Percentiles rank a stretch among this genome's conserved stretches.
phyloP scores from a whole-genome alignment of 2,888 invertebrate species.

The Drosophila dives region DNA sequence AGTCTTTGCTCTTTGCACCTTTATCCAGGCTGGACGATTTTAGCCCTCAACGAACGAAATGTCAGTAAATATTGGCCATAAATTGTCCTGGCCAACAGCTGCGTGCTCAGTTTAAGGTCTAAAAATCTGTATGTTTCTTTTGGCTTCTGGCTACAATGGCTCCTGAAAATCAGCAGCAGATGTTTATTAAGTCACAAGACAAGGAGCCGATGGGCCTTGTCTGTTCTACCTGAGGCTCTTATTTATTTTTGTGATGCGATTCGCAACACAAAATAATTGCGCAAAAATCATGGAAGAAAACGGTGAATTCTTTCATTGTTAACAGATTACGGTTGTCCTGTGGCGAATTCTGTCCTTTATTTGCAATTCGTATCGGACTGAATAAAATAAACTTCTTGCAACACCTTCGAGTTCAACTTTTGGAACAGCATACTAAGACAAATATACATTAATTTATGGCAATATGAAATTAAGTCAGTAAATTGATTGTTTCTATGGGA shows the following conservation, averaged over 20 bases:
- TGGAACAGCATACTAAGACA: background rate
- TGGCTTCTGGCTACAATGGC: background rate
- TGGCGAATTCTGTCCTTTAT: background rate
- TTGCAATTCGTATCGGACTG: background rate
- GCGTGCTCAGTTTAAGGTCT: constrained; percentile 1
- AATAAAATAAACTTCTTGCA: background rate
- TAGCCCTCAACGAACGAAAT: background rate
- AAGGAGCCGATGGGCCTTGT: constrained; percentile 1
- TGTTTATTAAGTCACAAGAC: constrained; percentile 35
- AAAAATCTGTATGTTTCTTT: background rate
- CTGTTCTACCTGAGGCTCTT: constrained; percentile 36
- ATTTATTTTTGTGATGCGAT: constrained; percentile 11
- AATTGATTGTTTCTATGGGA: background rate
- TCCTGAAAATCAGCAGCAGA: constrained; percentile 35
- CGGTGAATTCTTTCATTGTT: constrained; percentile 17
- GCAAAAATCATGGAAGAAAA: constrained; percentile 12
- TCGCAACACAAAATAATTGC: constrained; percentile 29
- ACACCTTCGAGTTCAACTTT: background rate
- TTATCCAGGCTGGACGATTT: background rate
- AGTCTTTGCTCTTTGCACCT: background rate
- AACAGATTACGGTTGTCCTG: constrained; percentile 7
- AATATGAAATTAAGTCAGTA: background rate
- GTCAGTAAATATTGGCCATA: constrained; percentile 9
- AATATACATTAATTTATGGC: background rate
- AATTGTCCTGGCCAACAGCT: constrained; percentile 8